Evolutionary conservation across 2,113 vertebrate genomes (phyloP).

Genomic region (Saguinus midas): DNA sequence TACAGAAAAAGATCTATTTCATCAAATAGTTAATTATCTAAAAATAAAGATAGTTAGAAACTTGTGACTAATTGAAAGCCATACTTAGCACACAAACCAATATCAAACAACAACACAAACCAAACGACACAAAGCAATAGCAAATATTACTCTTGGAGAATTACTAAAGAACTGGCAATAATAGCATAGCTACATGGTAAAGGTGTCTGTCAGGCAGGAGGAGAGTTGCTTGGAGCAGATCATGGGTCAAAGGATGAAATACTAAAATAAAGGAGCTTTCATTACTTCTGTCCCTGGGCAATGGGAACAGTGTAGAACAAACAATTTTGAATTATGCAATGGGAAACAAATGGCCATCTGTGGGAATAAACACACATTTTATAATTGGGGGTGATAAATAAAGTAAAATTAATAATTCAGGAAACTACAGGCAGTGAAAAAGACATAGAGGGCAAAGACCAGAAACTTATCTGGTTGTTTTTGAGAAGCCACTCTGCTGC

Average conservation of each 20-base stretch:
- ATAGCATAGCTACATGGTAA: neutral
- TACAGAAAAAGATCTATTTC: neutral
- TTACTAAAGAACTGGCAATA: constrained; percentile 11
- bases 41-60: neutral
- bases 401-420: neutral
- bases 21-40: neutral
- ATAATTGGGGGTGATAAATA: neutral
- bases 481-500: too few species aligned
- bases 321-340: neutral
- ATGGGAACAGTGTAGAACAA: neutral
- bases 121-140: neutral
- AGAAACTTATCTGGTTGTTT: neutral
- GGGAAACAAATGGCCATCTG: neutral
- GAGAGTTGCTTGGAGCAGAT: neutral
- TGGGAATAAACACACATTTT: neutral
- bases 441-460: neutral
- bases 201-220: neutral
- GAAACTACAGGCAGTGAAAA: neutral
- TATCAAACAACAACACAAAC: neutral
- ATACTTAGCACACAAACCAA: neutral
- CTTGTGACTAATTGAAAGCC: neutral
- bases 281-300: neutral
- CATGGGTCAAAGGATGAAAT: neutral
- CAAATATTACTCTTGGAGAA: neutral
- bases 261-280: neutral